Conservation (phyloP, 2,888 invertebrate genomes). For the Herminia tarsipennalis region DNA sequence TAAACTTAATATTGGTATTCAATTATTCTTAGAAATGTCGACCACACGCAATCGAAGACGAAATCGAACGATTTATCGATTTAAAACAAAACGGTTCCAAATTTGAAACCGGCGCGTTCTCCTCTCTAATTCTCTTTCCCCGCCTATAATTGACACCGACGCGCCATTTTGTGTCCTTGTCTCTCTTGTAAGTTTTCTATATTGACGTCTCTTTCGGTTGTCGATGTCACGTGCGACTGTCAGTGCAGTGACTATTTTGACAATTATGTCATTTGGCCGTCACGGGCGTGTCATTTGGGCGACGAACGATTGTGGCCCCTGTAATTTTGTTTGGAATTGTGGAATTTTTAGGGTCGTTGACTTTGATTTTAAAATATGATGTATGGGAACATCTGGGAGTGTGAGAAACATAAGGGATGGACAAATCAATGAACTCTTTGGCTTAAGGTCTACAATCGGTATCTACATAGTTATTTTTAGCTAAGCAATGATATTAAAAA, state of each 20-base stretch:
- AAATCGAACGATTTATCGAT: slow-evolving; percentile 83
- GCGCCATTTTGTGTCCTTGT: slow-evolving; percentile 68
- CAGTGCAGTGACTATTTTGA: slow-evolving; percentile 83
- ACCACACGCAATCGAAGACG: slow-evolving; percentile 81
- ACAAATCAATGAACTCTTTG: neutral
- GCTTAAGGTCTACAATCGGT: too few relatives aligned
- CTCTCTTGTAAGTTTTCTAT: slow-evolving; percentile 34
- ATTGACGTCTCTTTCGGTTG: slow-evolving; percentile 55
- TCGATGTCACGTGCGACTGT: slow-evolving; percentile 81
- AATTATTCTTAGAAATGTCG: slow-evolving; percentile 80
- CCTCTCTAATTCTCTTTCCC: slow-evolving; percentile 83
- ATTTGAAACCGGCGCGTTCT: slow-evolving; percentile 79
- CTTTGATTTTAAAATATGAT: slow-evolving; percentile 61
- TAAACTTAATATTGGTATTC: slow-evolving; percentile 78
- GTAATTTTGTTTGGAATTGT: slow-evolving; percentile 81
- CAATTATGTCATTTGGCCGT: slow-evolving; percentile 85
- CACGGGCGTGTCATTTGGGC: slow-evolving; percentile 83
- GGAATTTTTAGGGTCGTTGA: slow-evolving; percentile 78
- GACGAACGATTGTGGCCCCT: slow-evolving; percentile 79
- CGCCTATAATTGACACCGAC: slow-evolving; percentile 85
- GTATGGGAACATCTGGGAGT: slow-evolving; percentile 79
- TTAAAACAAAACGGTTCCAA: slow-evolving; percentile 83
- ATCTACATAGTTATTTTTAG: too few relatives aligned
- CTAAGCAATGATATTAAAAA: too few relatives aligned
- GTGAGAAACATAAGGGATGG: slow-evolving; percentile 48